Evolutionary conservation across 2,113 vertebrate species (phyloP).

Genomic region (Mastomys coucha): DNA sequence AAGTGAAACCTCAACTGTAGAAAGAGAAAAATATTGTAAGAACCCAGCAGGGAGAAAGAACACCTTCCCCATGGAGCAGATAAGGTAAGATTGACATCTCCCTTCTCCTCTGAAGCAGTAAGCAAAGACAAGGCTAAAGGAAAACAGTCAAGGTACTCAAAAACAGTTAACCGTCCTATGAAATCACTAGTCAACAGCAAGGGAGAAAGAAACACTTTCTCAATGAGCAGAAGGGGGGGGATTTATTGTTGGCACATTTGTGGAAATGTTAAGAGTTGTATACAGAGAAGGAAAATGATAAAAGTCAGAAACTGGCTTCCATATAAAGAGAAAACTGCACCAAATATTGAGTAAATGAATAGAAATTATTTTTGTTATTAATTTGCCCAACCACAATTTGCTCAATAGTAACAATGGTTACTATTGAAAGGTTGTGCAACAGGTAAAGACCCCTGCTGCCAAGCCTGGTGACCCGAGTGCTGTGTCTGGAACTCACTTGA

Average conservation of each 20-base stretch:
- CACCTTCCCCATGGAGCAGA: background rate
- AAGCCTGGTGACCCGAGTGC: accelerated
- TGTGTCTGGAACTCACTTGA: background rate
- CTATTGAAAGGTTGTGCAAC: background rate
- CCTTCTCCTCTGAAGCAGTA: background rate
- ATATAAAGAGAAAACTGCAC: background rate
- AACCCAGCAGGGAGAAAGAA: no score
- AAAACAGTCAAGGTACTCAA: background rate
- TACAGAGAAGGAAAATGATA: background rate
- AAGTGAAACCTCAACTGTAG: background rate
- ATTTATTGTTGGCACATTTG: background rate
- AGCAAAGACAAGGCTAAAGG: background rate
- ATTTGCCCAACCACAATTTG: background rate
- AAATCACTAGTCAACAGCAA: background rate
- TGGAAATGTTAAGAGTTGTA: background rate
- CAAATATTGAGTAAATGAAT: background rate
- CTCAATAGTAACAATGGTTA: background rate
- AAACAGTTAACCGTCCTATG: background rate
- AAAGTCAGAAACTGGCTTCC: background rate
- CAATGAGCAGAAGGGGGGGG: background rate
- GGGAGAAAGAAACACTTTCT: background rate
- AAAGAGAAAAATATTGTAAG: background rate
- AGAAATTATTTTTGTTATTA: background rate
- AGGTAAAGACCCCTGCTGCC: no score
- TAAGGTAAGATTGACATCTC: background rate